Conservation (phyloP, 2,797 vertebrate species). For the Anguilla obscura region DNA sequence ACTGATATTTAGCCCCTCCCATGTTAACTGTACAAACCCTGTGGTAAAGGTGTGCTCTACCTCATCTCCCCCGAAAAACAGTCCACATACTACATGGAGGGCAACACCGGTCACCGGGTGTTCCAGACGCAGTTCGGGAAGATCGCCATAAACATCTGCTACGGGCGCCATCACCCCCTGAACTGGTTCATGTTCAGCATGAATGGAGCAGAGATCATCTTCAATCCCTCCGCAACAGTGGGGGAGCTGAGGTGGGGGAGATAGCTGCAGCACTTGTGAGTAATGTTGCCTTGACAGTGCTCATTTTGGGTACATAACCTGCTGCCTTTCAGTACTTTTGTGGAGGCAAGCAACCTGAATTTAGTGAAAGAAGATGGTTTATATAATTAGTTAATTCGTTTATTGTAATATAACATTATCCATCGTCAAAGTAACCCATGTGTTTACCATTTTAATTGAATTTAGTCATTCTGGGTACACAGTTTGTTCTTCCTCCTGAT, state of each 20-base stretch:
- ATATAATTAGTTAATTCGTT: neutral
- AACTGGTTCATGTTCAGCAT: slow-evolving; percentile 96
- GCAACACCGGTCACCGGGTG: slow-evolving; percentile 86
- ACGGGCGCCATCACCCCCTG: slow-evolving; percentile 92
- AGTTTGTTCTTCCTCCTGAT: neutral
- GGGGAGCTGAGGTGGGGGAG: slow-evolving; percentile 82
- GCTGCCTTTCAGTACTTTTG: neutral
- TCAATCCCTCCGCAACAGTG: slow-evolving; percentile 93
- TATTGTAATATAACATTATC: neutral
- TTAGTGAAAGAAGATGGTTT: neutral
- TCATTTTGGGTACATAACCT: neutral
- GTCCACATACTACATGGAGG: slow-evolving; percentile 97
- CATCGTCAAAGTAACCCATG: neutral
- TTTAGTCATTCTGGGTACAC: neutral
- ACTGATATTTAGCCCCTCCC: neutral
- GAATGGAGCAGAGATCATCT: slow-evolving; percentile 95
- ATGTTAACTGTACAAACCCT: neutral
- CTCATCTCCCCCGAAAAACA: slow-evolving; percentile 49
- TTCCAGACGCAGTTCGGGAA: slow-evolving; percentile 92
- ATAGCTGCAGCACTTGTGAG: neutral
- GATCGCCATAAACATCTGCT: slow-evolving; percentile 95
- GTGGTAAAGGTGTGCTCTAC: neutral
- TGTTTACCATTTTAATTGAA: neutral
- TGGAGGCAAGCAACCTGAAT: neutral
- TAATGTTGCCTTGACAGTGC: neutral